Evolutionary conservation across 2,888 invertebrate species (phyloP).

Genomic region (Drosophila pseudotakahashii): DNA sequence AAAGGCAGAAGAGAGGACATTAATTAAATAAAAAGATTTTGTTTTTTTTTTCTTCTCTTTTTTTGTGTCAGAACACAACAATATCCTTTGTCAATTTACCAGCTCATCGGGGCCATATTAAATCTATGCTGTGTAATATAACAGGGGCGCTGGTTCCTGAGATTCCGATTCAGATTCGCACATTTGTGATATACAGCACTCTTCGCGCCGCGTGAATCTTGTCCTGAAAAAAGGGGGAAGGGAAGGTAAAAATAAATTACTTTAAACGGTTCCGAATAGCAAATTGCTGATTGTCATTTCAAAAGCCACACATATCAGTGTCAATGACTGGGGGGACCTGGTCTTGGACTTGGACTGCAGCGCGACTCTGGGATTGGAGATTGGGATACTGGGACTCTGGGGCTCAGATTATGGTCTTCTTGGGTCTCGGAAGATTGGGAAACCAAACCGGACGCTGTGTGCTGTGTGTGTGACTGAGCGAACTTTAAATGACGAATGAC

Average conservation of each 20-base stretch:
- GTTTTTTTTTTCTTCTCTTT: neutral
- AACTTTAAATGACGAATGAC: conserved; percentile 76
- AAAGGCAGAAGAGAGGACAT: conserved; percentile 48
- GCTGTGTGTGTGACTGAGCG: conserved; percentile 39
- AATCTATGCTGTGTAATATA: neutral
- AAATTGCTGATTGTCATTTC: conserved; percentile 81
- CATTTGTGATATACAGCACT: conserved; percentile 6
- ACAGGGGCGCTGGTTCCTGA: neutral
- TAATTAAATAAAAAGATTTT: conserved; percentile 56
- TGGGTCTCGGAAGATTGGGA: conserved; percentile 23
- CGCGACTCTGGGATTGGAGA: conserved; percentile 25
- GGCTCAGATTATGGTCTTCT: conserved; percentile 1
- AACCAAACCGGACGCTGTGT: conserved; percentile 25
- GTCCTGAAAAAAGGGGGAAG: conserved; percentile 51
- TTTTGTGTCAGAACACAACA: too few species aligned
- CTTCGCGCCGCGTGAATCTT: conserved; percentile 48
- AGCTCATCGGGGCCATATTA: neutral
- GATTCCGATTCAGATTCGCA: conserved; percentile 22
- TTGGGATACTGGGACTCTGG: conserved; percentile 11
- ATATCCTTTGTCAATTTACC: conserved; percentile 26
- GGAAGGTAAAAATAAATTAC: conserved; percentile 73
- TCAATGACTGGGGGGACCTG: conserved; percentile 56
- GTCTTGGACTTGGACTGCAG: conserved; percentile 6
- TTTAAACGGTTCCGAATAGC: conserved; percentile 82
- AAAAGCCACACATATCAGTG: conserved; percentile 76